These are phyloP conservation scores for Synanthedon tipuliformis DNA, from an alignment of 2,888 invertebrate species.

Conservation along the genomic window DNA sequence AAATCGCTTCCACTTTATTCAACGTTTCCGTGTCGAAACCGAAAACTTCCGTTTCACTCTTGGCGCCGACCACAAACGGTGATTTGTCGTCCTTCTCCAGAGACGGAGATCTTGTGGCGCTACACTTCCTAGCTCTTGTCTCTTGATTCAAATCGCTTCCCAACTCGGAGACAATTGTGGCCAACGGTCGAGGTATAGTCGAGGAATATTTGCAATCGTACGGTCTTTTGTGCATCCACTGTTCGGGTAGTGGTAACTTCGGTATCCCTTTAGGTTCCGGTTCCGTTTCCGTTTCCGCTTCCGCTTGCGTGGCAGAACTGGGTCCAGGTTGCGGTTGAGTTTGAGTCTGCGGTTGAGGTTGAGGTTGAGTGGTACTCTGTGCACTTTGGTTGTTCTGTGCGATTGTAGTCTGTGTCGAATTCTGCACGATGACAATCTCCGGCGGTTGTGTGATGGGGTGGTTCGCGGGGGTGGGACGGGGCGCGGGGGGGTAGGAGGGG, in stretches of 20 bases:
- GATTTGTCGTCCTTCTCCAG: slow-evolving; percentile 66
- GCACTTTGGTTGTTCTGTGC: slow-evolving; percentile 10
- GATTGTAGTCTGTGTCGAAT: slow-evolving; percentile 16
- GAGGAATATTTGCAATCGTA: slow-evolving; percentile 48
- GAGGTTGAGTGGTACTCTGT: slow-evolving; percentile 11
- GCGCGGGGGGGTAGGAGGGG: slow-evolving; percentile 15
- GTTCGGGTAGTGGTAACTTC: slow-evolving; percentile 51
- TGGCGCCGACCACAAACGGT: slow-evolving; percentile 42
- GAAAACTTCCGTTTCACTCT: slow-evolving; percentile 39
- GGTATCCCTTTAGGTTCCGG: slow-evolving; percentile 33
- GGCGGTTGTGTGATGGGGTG: neutral
- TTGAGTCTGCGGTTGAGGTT: slow-evolving; percentile 3
- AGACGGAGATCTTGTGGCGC: slow-evolving; percentile 60
- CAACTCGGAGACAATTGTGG: slow-evolving; percentile 41
- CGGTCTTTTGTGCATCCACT: slow-evolving; percentile 55
- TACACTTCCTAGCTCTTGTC: slow-evolving; percentile 46
- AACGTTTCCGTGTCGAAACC: slow-evolving; percentile 46
- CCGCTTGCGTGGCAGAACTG: neutral
- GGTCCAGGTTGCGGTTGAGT: slow-evolving; percentile 1
- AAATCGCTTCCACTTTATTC: slow-evolving; percentile 16
- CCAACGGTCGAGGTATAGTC: slow-evolving; percentile 48
- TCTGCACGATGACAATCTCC: slow-evolving; percentile 1
- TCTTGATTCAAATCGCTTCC: slow-evolving; percentile 43
- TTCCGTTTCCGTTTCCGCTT: neutral
- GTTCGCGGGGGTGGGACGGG: slow-evolving; percentile 5